Base-by-base conservation (phyloP, 2,888 invertebrate species). In the Carabus problematicus region DNA sequence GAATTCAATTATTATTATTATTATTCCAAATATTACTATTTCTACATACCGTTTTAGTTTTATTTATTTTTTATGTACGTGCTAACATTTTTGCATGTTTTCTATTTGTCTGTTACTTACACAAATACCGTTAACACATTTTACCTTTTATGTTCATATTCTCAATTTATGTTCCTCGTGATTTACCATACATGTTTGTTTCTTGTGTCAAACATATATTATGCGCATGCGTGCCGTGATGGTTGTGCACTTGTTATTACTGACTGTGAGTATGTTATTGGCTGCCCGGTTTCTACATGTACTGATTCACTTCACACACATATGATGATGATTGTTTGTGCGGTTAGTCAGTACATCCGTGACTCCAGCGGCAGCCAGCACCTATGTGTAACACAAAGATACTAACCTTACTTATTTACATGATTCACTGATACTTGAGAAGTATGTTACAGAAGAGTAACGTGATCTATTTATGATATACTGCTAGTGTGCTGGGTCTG, bases 371-470 rank as follows among this genome's bases (percentile, higher is more conserved):
- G 29, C 29, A 29, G 29, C 29, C 29, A 6, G 29, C 29, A 29
- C 29, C 6, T 29, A n/a, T n/a, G 29, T 29, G 29, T 29, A 42
- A 56, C 43, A 64, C 64, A 64, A 14, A 56, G 45, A 9, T 64
- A 64, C 43, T 52, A 29, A 49, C 1, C 52, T 14, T 4, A 45
- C 16, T 16, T 52, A 59, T 41, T 60, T 49, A 60, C 29, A 29
- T 29, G 29, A 29, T 29, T 29, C 29, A 29, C 2, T 29, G 29
- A 29, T 29, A 29, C 29, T 29, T 60, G 52, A 67, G 43, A 59
- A 67, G 67, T 60, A 67, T 67, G 67, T 60, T 49, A 67, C 67
- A 67, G 52, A 64, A 67, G 60, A 67, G 14, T 52, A 67, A 59
- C 56, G 49, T 29, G 14, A 40, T 56, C 14, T 59, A 52, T 59